Evolutionary conservation across 53 echinoderm and acorn worm species (phyloP), one percentile per base, ranked within the genome.

Genomic region (Holothuria scabra): DNA sequence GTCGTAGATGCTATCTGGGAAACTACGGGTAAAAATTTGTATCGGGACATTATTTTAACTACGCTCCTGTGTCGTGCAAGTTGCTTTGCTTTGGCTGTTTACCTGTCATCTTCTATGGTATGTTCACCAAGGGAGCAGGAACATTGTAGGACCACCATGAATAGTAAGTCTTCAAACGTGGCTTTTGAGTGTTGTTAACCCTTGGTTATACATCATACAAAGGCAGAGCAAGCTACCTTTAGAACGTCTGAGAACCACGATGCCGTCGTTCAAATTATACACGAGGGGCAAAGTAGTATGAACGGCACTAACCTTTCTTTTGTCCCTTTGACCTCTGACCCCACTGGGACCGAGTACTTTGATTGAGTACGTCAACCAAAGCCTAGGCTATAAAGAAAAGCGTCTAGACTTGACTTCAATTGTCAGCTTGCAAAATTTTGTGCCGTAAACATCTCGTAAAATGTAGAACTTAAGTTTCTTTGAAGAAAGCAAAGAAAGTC

Each of bases 271-370:
- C n/a, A 38, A 69, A 69, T 33, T 69, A 34, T 69, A 69, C 69
- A 33, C 69, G 35, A 69, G 69, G 69, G 69, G 41, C 31, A 28
- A 33, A 69, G n/a, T 21, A 69, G 69, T 33, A 34, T 69, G 69
- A 32, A 69, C n/a, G 41, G 18, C 69, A 34, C 41, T 22, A 41
- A 35, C 69, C 34, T 69, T 69, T 34, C 69, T 34, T 69, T 69
- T 69, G 69, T 69, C 69, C 69, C 52, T 65, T 41, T 69, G 69
- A 69, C 69, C 69, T 69, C 31, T 69, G 69, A 69, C 69, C 69
- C 34, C 69, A 22, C 14, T 69, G 69, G 69, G 69, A 69, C 69
- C 69, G 52, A 52, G 52, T 52, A 52, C 52, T 52, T 52, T 52
- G 52, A 52, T 52, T 52, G 52, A 52, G 52, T 14, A 52, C 52